These are phyloP conservation scores for Trachythela sp. DNA, from an alignment of 64 coral and sea anemone species.

Conservation along the genomic window DNA sequence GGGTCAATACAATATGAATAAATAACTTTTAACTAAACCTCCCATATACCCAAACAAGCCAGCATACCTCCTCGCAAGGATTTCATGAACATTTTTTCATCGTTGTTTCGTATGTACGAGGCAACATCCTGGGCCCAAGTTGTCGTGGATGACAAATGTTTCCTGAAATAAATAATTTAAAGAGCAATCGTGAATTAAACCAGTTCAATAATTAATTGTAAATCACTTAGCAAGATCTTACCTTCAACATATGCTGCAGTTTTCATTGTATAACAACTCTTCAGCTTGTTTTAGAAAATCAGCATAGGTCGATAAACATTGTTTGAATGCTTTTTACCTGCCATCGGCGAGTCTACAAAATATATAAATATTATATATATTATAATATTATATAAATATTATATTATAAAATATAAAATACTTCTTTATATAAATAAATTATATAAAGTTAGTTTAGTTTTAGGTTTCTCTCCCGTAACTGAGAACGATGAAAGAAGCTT, in stretches of 20 bases:
- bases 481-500: no score
- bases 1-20: not conserved
- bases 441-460: no score
- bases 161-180: constrained; percentile 28
- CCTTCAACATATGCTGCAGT: constrained; percentile 49
- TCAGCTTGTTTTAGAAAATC: constrained; percentile 49
- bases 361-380: not conserved
- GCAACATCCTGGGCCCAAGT: constrained; percentile 81
- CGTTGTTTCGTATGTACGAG: constrained; percentile 78
- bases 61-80: constrained; percentile 68
- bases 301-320: constrained; percentile 47
- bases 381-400: no score
- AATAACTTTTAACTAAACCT: not conserved
- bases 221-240: not conserved
- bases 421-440: no score
- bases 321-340: constrained; percentile 17
- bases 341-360: constrained; percentile 27
- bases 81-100: constrained; percentile 71
- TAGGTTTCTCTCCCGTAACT: no score
- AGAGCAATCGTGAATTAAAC: not conserved
- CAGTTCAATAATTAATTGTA: not conserved
- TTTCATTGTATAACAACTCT: constrained; percentile 46
- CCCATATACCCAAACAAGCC: not conserved
- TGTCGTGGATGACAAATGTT: constrained; percentile 25
- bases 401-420: no score